A percentile compares a stretch with the other conserved stretches of the same genome.
Conservation (phyloP, 2,888 invertebrate species). For the Cosmia pyralina region DNA sequence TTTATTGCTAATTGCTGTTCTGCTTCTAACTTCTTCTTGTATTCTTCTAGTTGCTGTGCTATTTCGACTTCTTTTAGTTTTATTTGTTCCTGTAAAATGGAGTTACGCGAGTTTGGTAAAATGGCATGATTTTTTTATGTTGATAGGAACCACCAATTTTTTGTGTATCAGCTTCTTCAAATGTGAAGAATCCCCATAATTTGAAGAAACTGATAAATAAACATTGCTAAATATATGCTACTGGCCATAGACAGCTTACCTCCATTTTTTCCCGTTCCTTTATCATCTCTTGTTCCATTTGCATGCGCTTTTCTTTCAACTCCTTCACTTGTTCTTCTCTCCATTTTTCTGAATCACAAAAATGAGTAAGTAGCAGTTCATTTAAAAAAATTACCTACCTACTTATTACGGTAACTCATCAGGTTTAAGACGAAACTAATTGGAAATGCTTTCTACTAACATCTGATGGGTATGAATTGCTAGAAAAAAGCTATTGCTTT, state of each 20-base stretch:
- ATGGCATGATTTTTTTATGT: too few relatives aligned
- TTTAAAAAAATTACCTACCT: not conserved
- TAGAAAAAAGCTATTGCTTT: not conserved
- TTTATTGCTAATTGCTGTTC: conserved; percentile 91
- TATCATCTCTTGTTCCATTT: conserved; percentile 78
- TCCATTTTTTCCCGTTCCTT: conserved; percentile 77
- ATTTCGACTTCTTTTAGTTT: conserved; percentile 91
- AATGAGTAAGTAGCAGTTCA: not conserved
- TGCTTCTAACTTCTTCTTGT: conserved; percentile 91
- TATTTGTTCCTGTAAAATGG: conserved; percentile 77
- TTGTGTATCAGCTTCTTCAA: not conserved
- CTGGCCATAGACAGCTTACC: conserved; percentile 64
- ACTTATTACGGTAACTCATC: not conserved
- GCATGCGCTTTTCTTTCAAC: conserved; percentile 75
- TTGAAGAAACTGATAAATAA: too few relatives aligned
- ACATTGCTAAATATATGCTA: not conserved
- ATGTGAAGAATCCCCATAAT: not conserved
- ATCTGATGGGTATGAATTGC: not conserved
- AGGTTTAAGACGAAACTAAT: not conserved
- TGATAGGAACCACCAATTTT: not conserved
- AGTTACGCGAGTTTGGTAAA: not conserved
- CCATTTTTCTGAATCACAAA: conserved; percentile 79
- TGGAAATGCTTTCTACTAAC: not conserved
- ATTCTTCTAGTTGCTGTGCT: conserved; percentile 91
- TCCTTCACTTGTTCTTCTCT: conserved; percentile 79